Base-by-base conservation (phyloP, 2,797 vertebrate genomes). In the Sparidentex hasta region DNA sequence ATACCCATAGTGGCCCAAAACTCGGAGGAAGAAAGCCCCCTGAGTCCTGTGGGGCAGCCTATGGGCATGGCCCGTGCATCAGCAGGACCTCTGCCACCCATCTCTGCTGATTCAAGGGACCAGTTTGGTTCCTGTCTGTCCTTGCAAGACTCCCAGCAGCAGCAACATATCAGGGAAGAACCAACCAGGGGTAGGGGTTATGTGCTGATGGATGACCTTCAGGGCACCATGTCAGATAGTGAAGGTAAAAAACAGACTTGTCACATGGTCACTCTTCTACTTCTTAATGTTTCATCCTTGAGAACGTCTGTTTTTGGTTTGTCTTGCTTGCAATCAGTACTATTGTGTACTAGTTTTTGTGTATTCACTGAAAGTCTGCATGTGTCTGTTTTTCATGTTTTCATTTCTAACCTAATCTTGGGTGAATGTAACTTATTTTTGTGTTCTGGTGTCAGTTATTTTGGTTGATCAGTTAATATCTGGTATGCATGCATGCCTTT, bases 11-110 rank as follows among this genome's bases (percentile, higher is more conserved):
- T 99, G 82, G 98, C 98, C 0, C 98, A 99, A 90, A 99, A 99
- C 91, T 99, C 98, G 2, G 98, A 99, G 87, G 98, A 99, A 82
- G 98, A 99, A 90, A 99, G 98, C 90, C 98, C 98, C 6, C 85
- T 99, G 78, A 99, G 98, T 90, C 98, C 98, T 0, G 98, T 99
- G 63, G 98, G 98, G 20, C 98, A 99, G 79, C 98, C 98, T 57
- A 99, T 99, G 98, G 98, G 98, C 76, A 99, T 99, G 98, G 98
- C 98, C 41, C 96, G 98, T 84, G 98, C 98, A 5, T 97, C 98
- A 13, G 98, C 98, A 11, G 98, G 98, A 84, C 98, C 98, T 62
- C 94, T 99, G 68, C 98, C 98, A 3, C 98, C 98, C 71, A 99
- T 99, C 93, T 99, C 98, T 17, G 98, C 98, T 76, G 98, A 99